Base-by-base conservation (phyloP, 2,113 vertebrate genomes). In the Mesoclemmys tuberculata region DNA sequence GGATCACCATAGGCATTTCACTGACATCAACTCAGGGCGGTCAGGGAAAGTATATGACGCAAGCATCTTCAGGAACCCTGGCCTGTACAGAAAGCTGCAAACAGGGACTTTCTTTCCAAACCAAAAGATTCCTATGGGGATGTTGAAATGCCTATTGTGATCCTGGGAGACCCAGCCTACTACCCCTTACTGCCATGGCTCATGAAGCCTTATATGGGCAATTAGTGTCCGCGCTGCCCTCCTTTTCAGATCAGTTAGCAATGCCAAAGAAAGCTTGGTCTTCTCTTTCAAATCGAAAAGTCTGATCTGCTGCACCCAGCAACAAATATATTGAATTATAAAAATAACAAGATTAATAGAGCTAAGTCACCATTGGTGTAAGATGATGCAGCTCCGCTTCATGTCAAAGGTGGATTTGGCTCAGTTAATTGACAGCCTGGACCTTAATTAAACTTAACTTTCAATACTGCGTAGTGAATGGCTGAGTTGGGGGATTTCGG, bases 371-470 rank as follows among this genome's bases (percentile, higher is more conserved):
- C 96, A 96, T 87, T 92, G 92, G 94, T 95, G 95, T 96, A 97
- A 97, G 96, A 96, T 85, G 92, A 96, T 96, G 96, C 93, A 97
- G 93, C 96, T 90, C 96, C 95, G 96, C 85, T 95, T 96, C 95
- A 75, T 91, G 95, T 95, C 95, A 91, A 94, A 96, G 96, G 96
- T 97, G 96, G 95, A 96, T 97, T 95, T 96, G 95, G 93, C 93
- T 97, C 95, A 92, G 94, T 95, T 97, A 97, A 82, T 79, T 2
- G 2, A 95, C 96, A 89, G 92, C 6, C 2, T 88, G 83, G 75
- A 91, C 87, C 95, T 97, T 95, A 97, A 95, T 97, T 96, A 93
- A 90, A 58, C 93, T 86, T 8, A 10, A 29, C 82, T 96, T 93
- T 96, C 82, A 68, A 46, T 71, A 85, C 41, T 51, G 93, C 21